Percentiles rank a stretch among this genome's conserved stretches.
Evolutionary conservation across 2,113 vertebrate species (phyloP).

Genomic region (Microtus oregoni): DNA sequence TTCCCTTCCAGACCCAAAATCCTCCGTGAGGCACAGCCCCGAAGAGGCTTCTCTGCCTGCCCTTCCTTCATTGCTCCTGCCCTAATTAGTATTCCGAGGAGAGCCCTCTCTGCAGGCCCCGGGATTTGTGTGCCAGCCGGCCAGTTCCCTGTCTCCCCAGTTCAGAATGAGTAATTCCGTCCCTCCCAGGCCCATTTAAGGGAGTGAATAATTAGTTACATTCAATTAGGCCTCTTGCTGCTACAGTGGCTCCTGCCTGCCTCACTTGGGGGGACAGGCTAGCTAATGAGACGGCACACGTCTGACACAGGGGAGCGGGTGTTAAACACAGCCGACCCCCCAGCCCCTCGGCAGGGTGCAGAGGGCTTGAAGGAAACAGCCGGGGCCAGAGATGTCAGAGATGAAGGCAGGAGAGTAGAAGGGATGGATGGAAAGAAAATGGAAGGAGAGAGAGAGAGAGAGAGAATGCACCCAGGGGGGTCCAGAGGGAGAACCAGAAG

Average conservation of each 20-base stretch:
- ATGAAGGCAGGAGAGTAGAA: not conserved
- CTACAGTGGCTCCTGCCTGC: conserved; percentile 76
- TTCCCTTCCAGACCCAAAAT: not conserved
- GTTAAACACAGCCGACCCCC: accelerated
- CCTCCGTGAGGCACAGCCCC: not conserved
- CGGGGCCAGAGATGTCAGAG: not conserved
- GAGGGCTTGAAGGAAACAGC: not conserved
- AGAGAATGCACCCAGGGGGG: too few relatives aligned
- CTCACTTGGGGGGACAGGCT: conserved; percentile 84
- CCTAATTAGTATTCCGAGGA: conserved; percentile 87
- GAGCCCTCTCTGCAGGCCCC: conserved; percentile 79
- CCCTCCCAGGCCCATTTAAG: conserved; percentile 89
- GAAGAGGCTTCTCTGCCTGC: not conserved
- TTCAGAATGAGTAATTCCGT: conserved; percentile 88
- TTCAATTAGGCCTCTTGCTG: conserved; percentile 86
- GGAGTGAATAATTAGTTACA: conserved; percentile 90
- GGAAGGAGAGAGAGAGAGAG: not conserved
- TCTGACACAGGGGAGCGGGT: not conserved
- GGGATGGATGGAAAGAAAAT: not conserved
- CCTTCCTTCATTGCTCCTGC: conserved; percentile 81
- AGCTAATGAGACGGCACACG: conserved; percentile 81
- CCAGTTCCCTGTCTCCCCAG: conserved; percentile 83
- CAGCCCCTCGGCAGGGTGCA: not conserved
- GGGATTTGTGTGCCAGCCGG: conserved; percentile 86
- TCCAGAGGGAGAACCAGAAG: not conserved